Percentiles rank a stretch among this genome's conserved stretches.
These are phyloP conservation scores for Macaria notata DNA, from an alignment of 2,888 invertebrate species.

Conservation along the genomic window DNA sequence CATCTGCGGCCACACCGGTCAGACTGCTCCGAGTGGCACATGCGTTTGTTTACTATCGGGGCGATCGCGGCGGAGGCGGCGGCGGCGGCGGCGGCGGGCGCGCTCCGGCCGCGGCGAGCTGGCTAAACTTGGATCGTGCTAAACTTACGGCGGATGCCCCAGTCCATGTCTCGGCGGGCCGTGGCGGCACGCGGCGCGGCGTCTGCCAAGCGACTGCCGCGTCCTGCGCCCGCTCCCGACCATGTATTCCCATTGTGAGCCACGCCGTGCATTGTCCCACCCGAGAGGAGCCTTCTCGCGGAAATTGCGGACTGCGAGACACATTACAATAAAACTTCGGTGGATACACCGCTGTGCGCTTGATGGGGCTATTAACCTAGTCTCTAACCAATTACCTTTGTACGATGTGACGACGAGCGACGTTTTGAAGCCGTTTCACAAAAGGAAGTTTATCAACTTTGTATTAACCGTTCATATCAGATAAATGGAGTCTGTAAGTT, in stretches of 20 bases:
- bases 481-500: conserved; percentile 2
- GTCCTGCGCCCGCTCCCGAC: conserved; percentile 69
- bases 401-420: conserved; percentile 8
- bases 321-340: conserved; percentile 32
- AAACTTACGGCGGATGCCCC: conserved; percentile 81
- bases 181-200: conserved; percentile 69
- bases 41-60: conserved; percentile 80
- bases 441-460: conserved; percentile 4
- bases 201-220: conserved; percentile 76
- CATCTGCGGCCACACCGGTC: conserved; percentile 78
- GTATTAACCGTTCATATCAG: background rate
- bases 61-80: conserved; percentile 54
- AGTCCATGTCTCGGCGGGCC: conserved; percentile 69
- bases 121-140: conserved; percentile 48
- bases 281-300: conserved; percentile 47
- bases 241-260: conserved; percentile 60
- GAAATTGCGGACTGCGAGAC: conserved; percentile 43
- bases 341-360: conserved; percentile 32
- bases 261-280: conserved; percentile 56
- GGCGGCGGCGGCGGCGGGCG: conserved; percentile 37
- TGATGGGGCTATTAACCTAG: conserved; percentile 33
- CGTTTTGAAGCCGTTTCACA: conserved; percentile 5
- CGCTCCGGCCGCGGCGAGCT: conserved; percentile 20
- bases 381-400: conserved; percentile 24
- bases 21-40: conserved; percentile 71